Conservation (phyloP, 2,797 vertebrate species). For the Chelmon rostratus region DNA sequence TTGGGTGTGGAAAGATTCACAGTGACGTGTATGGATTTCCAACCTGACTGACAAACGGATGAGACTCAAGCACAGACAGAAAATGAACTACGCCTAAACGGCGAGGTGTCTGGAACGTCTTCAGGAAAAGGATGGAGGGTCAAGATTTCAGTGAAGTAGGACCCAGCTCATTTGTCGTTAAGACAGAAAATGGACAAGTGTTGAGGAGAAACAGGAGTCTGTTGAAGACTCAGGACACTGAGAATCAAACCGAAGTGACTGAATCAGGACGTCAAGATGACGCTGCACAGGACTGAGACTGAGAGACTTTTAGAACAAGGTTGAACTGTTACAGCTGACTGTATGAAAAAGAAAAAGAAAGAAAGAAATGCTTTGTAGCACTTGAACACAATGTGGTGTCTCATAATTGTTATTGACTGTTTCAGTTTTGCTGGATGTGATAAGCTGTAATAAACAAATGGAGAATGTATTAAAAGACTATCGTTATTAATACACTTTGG, state of each 20-base stretch:
- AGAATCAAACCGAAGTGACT: background rate
- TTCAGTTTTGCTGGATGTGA: no score
- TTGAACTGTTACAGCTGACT: no score
- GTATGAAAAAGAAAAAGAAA: no score
- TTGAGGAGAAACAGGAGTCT: constrained; percentile 1
- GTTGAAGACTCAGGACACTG: constrained; percentile 5
- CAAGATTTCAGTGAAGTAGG: no score
- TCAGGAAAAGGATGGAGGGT: no score
- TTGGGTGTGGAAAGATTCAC: constrained; percentile 14
- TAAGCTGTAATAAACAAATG: no score
- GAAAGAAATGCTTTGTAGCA: no score
- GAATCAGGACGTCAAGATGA: background rate
- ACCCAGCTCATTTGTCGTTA: background rate
- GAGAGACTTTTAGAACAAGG: background rate
- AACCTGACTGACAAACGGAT: background rate
- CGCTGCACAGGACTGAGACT: constrained; percentile 1
- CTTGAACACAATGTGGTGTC: no score
- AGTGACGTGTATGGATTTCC: constrained; percentile 13
- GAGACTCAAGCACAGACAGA: constrained; percentile 4
- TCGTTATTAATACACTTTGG: no score
- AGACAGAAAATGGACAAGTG: background rate
- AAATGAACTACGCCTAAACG: constrained; percentile 8
- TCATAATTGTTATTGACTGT: no score
- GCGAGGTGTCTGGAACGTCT: background rate
- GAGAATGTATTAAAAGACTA: no score